Evolutionary conservation across 2,888 invertebrate species (phyloP).

Genomic region (Nectonema munidae): DNA sequence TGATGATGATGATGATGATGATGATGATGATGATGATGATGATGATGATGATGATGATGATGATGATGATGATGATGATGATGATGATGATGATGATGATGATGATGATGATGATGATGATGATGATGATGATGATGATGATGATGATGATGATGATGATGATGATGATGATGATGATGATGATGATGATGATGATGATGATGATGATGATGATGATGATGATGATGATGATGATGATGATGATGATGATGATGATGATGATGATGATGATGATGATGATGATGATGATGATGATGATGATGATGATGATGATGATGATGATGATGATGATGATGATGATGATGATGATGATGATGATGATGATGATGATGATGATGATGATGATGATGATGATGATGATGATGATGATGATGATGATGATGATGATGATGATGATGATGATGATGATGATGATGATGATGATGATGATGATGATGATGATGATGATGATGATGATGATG

Average conservation of each 20-base stretch:
- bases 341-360: slow-evolving; percentile 13
- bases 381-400: slow-evolving; percentile 14
- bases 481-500: slow-evolving; percentile 12
- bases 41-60: slow-evolving; percentile 13
- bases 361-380: slow-evolving; percentile 14
- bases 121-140: slow-evolving; percentile 13
- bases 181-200: slow-evolving; percentile 12
- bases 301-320: slow-evolving; percentile 14
- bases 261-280: slow-evolving; percentile 12
- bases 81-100: slow-evolving; percentile 14
- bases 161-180: slow-evolving; percentile 14
- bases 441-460: slow-evolving; percentile 14
- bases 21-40: slow-evolving; percentile 13
- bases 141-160: slow-evolving; percentile 14
- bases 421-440: slow-evolving; percentile 13
- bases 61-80: slow-evolving; percentile 14
- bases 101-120: slow-evolving; percentile 13
- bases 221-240: slow-evolving; percentile 14
- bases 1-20: slow-evolving; percentile 14
- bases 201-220: slow-evolving; percentile 14
- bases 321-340: slow-evolving; percentile 13
- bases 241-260: slow-evolving; percentile 14
- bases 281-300: slow-evolving; percentile 14
- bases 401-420: slow-evolving; percentile 13
- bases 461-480: slow-evolving; percentile 14